phyloP scores from a whole-genome alignment of 2,113 vertebrate genomes.

The Opisthocomus hoazin region DNA sequence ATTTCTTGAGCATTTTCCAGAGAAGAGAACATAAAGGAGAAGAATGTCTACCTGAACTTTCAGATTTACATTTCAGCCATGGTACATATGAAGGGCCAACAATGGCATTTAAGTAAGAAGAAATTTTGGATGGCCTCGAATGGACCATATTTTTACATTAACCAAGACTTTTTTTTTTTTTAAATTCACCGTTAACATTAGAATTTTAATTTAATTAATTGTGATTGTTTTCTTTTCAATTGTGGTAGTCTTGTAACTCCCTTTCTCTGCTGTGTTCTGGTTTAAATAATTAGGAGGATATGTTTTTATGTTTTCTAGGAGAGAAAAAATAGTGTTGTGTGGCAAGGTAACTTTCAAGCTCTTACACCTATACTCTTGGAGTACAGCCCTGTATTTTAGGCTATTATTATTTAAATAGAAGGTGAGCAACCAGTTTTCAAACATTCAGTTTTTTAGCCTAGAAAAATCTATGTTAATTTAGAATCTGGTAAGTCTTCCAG shows the following conservation, averaged over 20 bases:
- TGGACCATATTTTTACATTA: background rate
- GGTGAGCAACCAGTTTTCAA: background rate
- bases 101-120: background rate
- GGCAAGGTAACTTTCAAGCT: background rate
- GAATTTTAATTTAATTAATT: background rate
- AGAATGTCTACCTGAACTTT: background rate
- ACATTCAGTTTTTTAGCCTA: background rate
- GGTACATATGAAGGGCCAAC: background rate
- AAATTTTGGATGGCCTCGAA: background rate
- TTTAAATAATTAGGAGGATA: background rate
- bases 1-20: background rate
- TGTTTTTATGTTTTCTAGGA: background rate
- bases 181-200: background rate
- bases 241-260: background rate
- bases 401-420: background rate
- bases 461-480: background rate
- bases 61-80: background rate
- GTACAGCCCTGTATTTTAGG: background rate
- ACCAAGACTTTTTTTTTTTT: background rate
- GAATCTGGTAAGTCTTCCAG: background rate
- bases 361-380: background rate
- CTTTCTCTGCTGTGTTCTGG: background rate
- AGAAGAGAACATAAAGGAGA: background rate
- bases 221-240: background rate
- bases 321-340: background rate